Percentiles rank a stretch among this genome's conserved stretches.
Conservation (phyloP, 2,888 invertebrate genomes). For the Lysandra bellargus region DNA sequence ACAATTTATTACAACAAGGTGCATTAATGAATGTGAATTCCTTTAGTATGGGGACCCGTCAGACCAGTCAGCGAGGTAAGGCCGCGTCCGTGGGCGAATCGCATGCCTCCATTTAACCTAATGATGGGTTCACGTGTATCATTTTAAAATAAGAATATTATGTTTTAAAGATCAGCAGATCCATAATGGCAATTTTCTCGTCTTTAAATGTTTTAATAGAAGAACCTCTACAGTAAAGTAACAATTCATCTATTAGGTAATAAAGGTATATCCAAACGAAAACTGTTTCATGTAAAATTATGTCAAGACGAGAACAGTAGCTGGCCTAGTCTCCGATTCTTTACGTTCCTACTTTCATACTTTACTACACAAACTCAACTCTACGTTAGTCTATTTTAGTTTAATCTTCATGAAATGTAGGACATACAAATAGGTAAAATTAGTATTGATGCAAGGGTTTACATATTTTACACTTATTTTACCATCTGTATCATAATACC, state of each 20-base stretch:
- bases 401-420: too few species aligned
- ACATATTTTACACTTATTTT: neutral
- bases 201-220: neutral
- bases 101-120: slow-evolving; percentile 47
- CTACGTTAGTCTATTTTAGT: too few species aligned
- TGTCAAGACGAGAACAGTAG: neutral
- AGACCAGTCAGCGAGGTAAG: slow-evolving; percentile 54
- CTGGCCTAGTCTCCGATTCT: neutral
- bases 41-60: neutral
- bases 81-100: slow-evolving; percentile 69
- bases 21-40: neutral
- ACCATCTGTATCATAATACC: too few species aligned
- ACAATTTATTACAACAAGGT: slow-evolving; percentile 29
- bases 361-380: neutral
- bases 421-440: too few species aligned
- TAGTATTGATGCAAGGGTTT: too few species aligned
- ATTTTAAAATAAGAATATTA: neutral
- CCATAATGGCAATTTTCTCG: neutral
- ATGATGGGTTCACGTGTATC: slow-evolving; percentile 37
- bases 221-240: neutral
- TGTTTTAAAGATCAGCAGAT: neutral
- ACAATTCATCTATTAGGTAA: too few species aligned
- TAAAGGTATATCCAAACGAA: neutral
- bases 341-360: neutral
- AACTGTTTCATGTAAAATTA: neutral